Base-by-base conservation (phyloP, 2,113 vertebrate species). In the Strix aluco region DNA sequence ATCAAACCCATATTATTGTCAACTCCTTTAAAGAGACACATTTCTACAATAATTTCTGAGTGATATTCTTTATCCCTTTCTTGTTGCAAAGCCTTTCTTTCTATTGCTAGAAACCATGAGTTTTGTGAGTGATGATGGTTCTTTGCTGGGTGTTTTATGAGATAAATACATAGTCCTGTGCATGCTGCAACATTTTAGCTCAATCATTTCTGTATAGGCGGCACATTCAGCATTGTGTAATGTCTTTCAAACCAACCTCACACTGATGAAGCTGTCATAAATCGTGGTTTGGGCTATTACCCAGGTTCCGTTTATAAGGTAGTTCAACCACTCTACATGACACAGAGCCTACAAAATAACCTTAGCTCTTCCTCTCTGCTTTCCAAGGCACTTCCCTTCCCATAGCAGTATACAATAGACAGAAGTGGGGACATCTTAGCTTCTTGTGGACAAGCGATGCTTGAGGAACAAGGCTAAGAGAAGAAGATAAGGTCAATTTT, bases 1-100 rank as follows among this genome's bases (percentile, higher is more conserved):
- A 92, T 91, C 96, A 91, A 92, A 84, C 7, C 62, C 73, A 22
- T 54, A 82, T 85, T 73, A 90, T 87, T 95, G 92, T 90, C 91
- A 92, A 44, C 58, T 91, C n/a, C 70, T 88, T 79, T 89, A 65
- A 67, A 59, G 70, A 90, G 55, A 57, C n/a, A 65, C n/a, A 66
- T 91, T 88, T 65, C 94, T 58, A 62, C 42, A 58, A 23, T 75
- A 22, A 85, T 85, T 94, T 72, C 73, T 18, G 63, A 73, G 29
- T 27, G 47, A 79, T 81, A 36, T 62, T 61, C 91, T 23, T 49
- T 20, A 81, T 49, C 51, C 38, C n/a, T 75, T 46, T 32, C 66
- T 36, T 42, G 49, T 46, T 80, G 62, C 84, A 73, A 83, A 94
- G 54, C 15, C 77, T 89, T 74, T 73, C 84, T 54, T 21, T 75